phyloP scores from a whole-genome alignment of 1,140 invertebrate genomes.

The Trichogramma pretiosum region DNA sequence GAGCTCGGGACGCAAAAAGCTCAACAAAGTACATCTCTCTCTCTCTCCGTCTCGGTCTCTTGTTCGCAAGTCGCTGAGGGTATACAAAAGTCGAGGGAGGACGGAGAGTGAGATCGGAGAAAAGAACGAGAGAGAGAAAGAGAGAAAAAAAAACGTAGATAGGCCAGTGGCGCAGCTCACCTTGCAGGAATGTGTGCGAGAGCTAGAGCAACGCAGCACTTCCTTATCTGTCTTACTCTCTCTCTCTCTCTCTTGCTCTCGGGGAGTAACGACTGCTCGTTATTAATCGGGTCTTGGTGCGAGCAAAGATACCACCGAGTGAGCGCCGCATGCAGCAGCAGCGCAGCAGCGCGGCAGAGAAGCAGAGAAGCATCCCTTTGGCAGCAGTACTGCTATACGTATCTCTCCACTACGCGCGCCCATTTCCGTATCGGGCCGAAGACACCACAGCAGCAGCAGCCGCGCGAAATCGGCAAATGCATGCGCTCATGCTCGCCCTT shows the following conservation, averaged over 20 bases:
- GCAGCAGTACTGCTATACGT: constrained; percentile 19
- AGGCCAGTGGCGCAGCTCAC: no score
- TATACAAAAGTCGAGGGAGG: no score
- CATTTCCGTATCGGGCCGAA: constrained; percentile 38
- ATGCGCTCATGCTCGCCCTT: no score
- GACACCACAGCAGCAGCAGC: constrained; percentile 31
- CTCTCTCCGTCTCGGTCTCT: no score
- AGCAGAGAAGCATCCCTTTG: no score
- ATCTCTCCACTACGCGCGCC: no score
- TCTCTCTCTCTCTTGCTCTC: constrained; percentile 5
- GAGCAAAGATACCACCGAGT: constrained; percentile 9
- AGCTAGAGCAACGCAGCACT: constrained; percentile 1
- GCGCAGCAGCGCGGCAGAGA: no score
- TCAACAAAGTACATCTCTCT: no score
- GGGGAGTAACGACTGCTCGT: constrained; percentile 19
- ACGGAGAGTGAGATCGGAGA: constrained; percentile 8
- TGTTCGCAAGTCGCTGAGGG: no score
- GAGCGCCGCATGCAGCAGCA: not conserved
- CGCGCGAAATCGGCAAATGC: constrained; percentile 37
- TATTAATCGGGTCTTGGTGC: constrained; percentile 15
- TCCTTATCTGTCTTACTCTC: constrained; percentile 7
- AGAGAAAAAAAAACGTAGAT: no score
- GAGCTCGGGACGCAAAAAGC: no score
- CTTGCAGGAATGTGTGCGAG: no score
- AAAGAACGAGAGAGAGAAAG: constrained; percentile 10